Conservation (phyloP, 2,797 vertebrate species). For the Aphelocoma californica region DNA sequence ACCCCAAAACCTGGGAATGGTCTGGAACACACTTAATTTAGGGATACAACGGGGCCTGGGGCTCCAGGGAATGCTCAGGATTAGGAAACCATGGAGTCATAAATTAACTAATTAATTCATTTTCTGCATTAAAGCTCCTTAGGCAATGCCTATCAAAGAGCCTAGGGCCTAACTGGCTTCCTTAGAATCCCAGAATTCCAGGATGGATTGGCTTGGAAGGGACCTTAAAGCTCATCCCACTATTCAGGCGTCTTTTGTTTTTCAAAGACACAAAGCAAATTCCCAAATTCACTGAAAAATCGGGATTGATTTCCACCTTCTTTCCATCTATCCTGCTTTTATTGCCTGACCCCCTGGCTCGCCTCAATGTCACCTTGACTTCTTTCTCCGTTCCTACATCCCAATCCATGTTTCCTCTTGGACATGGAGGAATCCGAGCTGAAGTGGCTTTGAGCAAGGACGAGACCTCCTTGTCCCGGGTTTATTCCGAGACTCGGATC, state of each 20-base stretch:
- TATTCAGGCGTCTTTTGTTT: rapidly evolving
- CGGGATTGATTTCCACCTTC: rapidly evolving
- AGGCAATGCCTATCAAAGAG: not conserved
- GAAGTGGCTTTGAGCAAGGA: not conserved
- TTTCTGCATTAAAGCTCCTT: not conserved
- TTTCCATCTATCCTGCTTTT: not conserved
- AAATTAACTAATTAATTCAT: not conserved
- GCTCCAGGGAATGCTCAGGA: not conserved
- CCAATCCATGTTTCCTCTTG: not conserved
- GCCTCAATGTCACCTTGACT: rapidly evolving
- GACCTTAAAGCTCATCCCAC: not conserved
- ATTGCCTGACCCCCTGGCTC: not conserved
- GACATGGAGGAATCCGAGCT: not conserved
- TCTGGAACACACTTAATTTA: not conserved
- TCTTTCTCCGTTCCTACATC: not conserved
- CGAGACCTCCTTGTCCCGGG: not conserved
- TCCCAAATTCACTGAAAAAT: not conserved
- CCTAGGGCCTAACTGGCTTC: not conserved
- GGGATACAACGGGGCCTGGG: not conserved
- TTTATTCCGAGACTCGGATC: not conserved
- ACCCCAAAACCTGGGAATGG: no score
- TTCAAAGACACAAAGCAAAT: not conserved
- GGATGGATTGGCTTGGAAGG: not conserved
- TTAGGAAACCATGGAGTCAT: not conserved
- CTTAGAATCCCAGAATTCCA: not conserved